Conservation (phyloP, 2,113 vertebrate species). For the Alces alces region DNA sequence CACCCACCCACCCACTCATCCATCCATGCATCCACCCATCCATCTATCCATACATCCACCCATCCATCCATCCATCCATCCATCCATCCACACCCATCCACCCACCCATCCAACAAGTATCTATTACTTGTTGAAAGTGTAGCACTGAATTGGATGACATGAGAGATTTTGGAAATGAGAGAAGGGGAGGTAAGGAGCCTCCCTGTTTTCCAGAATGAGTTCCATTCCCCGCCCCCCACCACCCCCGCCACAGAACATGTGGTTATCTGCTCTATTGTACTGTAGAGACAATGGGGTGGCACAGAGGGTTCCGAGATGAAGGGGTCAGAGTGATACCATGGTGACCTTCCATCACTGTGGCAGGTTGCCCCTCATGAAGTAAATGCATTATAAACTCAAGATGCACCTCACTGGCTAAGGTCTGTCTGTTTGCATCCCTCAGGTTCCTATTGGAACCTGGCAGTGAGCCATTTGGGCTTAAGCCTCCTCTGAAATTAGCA, state of each 20-base stretch:
- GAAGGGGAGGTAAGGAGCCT: not conserved
- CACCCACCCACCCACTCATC: not conserved
- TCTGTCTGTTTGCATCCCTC: not conserved
- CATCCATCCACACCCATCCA: not conserved
- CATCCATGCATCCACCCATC: not conserved
- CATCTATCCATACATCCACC: accelerated
- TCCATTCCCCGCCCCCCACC: not conserved
- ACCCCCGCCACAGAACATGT: not conserved
- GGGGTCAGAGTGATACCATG: not conserved
- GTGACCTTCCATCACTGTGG: not conserved
- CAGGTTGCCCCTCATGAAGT: not conserved
- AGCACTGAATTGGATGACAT: not conserved
- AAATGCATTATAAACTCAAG: not conserved
- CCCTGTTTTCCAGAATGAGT: not conserved
- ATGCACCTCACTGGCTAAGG: not conserved
- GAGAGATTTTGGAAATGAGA: not conserved
- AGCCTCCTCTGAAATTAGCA: not conserved
- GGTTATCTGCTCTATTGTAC: not conserved
- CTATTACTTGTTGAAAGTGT: not conserved
- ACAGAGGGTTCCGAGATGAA: not conserved
- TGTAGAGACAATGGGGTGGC: not conserved
- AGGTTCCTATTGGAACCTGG: not conserved
- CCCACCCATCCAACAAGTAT: not conserved
- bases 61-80: accelerated
- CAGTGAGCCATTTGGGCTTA: not conserved